Base-by-base conservation (phyloP, 2,888 invertebrate genomes). In the Phymatocera aterrima region DNA sequence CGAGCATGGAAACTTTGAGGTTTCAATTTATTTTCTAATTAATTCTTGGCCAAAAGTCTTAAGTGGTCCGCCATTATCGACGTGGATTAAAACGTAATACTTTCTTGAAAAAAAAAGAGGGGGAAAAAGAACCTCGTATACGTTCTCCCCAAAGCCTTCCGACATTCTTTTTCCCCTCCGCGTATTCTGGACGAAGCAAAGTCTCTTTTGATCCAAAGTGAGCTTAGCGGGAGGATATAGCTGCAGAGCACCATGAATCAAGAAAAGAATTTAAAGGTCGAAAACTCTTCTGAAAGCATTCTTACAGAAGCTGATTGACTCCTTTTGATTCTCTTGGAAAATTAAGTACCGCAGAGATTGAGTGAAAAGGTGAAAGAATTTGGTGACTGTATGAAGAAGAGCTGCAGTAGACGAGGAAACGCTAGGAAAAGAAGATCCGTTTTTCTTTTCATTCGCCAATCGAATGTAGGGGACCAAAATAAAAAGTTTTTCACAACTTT, bases 231-330 rank as follows among this genome's bases (percentile, higher is more conserved):
- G 28, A 57, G 57, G 21, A 57, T 57, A 28, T 57, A 28, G 28
- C 37, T 37, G 61, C 18, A 51, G 4, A 64, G 8, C 61, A 37
- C 18, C 61, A 72, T 51, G 43, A 72, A 18, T 34, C 31, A 24
- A 68, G 43, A 12, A 28, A n/a, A 18, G 18, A 31, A 48, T 21
- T 51, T 72, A 51, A 34, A 72, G 34, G 12, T 34, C 24, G 21
- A 43, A 18, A 72, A 72, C 48, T 72, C 31, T 34, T 72, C 51
- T 72, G 34, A 34, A 72, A 72, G 72, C 72, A 51, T 72, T 72
- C 34, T 28, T 6, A n/a, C n/a, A 57, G n/a, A 51, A 34, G 34
- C 72, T 72, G 72, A 72, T 72, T 37, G 51, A 72, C 48, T 51
- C 51, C 72, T 34, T 72, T 72, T 48, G 2, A 51, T 51, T 51